A percentile compares a stretch with the other conserved stretches of the same genome.
Conservation (phyloP, 1,140 invertebrate genomes). For the Belonocnema kinseyi region DNA sequence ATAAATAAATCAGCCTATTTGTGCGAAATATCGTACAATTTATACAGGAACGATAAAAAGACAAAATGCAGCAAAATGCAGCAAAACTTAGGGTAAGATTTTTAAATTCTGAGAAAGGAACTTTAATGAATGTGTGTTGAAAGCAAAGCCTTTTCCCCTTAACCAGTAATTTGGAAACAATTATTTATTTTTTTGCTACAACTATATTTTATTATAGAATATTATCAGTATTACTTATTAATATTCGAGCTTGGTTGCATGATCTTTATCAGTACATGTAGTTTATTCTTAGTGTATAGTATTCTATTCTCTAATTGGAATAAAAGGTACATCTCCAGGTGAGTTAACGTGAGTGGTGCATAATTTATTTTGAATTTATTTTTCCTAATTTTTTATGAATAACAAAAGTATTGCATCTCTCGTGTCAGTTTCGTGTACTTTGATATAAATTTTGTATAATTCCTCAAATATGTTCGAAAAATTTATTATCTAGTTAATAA, state of each 20-base stretch:
- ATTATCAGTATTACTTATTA: too few relatives aligned
- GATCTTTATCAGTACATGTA: constrained; percentile 39
- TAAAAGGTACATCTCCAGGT: constrained; percentile 31
- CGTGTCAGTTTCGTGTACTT: too few relatives aligned
- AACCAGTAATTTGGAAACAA: neutral
- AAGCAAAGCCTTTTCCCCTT: neutral
- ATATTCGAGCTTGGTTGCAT: constrained; percentile 42
- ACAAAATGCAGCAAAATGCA: too few relatives aligned
- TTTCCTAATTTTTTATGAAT: constrained; percentile 24
- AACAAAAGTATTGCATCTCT: too few relatives aligned
- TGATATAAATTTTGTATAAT: too few relatives aligned
- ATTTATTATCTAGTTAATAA: too few relatives aligned
- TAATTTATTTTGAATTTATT: constrained; percentile 37
- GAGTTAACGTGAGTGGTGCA: constrained; percentile 37
- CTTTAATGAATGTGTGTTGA: neutral
- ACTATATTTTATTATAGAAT: neutral
- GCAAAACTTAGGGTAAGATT: too few relatives aligned
- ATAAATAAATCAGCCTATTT: too few relatives aligned
- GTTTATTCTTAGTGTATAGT: constrained; percentile 12
- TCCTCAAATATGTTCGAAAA: too few relatives aligned
- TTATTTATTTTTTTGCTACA: neutral
- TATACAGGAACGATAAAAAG: too few relatives aligned
- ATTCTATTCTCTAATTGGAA: constrained; percentile 9
- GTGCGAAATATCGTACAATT: too few relatives aligned
- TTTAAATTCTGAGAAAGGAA: too few relatives aligned